These are phyloP conservation scores for Halichoeres trimaculatus DNA, from an alignment of 2,113 vertebrate species.

Conservation along the genomic window DNA sequence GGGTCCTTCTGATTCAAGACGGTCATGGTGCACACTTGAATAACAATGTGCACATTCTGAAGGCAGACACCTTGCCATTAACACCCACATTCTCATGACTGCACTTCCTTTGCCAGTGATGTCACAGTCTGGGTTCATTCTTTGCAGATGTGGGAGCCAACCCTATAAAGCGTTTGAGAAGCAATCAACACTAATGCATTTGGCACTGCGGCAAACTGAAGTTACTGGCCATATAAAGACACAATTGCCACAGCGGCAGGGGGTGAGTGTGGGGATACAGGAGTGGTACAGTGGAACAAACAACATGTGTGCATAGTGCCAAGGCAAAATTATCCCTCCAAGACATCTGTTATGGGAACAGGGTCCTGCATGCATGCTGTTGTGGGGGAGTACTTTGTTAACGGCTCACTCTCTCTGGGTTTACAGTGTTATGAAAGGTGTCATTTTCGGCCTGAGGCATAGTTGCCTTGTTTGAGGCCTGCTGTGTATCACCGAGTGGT, in stretches of 20 bases:
- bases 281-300: conserved; percentile 56
- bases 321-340: conserved; percentile 47
- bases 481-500: conserved; percentile 55
- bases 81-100: conserved; percentile 56
- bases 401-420: conserved; percentile 31
- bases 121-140: conserved; percentile 73
- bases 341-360: conserved; percentile 61
- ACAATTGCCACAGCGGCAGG: conserved; percentile 43
- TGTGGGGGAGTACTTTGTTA: conserved; percentile 47
- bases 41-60: conserved; percentile 30
- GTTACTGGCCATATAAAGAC: conserved; percentile 63
- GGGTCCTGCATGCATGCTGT: conserved; percentile 40
- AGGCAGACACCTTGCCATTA: conserved; percentile 35
- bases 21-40: conserved; percentile 18
- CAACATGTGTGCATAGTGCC: conserved; percentile 26
- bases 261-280: conserved; percentile 32
- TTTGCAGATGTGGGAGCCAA: conserved; percentile 72
- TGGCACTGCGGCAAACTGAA: conserved; percentile 51
- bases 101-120: conserved; percentile 70
- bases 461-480: conserved; percentile 61
- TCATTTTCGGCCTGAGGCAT: conserved; percentile 44
- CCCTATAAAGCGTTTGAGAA: conserved; percentile 69
- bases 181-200: conserved; percentile 70
- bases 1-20: conserved; percentile 41
- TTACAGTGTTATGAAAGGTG: conserved; percentile 58